A percentile compares a stretch with the other conserved stretches of the same genome.
phyloP scores from a whole-genome alignment of 2,797 vertebrate species.

The Luscinia luscinia region DNA sequence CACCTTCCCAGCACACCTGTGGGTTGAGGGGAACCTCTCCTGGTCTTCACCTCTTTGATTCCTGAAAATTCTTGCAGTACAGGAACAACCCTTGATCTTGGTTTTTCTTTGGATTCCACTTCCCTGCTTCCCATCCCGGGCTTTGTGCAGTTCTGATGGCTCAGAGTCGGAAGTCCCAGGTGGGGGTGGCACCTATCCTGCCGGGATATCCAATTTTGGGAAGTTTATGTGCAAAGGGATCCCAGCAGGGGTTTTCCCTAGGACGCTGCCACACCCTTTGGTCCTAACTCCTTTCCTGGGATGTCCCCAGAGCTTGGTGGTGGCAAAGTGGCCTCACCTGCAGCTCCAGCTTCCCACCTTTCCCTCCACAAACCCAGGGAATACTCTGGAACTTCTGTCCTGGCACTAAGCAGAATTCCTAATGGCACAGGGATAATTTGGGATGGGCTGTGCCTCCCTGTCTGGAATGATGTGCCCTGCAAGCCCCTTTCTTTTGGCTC shows the following conservation, averaged over 20 bases:
- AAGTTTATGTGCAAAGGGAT: not conserved
- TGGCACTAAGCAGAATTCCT: not conserved
- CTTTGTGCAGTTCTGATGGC: not conserved
- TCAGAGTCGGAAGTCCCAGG: not conserved
- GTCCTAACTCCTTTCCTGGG: not conserved
- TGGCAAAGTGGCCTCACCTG: not conserved
- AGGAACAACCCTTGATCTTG: not conserved
- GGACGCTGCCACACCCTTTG: not conserved
- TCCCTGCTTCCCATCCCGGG: not conserved
- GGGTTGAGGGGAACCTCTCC: not conserved
- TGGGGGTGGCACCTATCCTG: not conserved
- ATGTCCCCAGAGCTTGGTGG: not conserved
- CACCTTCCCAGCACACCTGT: not conserved
- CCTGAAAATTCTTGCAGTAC: not conserved
- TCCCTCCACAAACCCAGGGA: not conserved
- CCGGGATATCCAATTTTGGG: not conserved
- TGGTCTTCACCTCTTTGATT: not conserved
- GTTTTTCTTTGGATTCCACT: not conserved
- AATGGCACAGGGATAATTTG: not conserved
- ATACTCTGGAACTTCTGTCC: not conserved
- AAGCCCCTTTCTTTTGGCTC: not conserved
- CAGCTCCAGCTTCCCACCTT: not conserved
- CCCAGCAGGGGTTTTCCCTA: accelerated
- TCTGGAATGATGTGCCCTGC: not conserved
- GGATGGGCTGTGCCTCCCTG: not conserved